phyloP scores from a whole-genome alignment of 1,140 invertebrate genomes.

The Drosophila elegans region DNA sequence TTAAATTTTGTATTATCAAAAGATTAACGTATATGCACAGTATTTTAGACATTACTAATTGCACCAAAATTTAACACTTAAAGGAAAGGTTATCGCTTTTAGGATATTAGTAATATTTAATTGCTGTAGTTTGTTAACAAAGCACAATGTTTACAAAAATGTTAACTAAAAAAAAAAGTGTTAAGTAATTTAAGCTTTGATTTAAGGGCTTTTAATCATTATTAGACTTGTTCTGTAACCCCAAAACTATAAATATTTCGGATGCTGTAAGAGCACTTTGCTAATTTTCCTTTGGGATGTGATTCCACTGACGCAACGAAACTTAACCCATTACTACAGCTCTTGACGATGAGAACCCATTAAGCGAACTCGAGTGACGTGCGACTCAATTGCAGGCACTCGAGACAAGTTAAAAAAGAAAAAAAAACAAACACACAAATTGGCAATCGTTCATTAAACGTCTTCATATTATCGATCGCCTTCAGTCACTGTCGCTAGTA shows the following conservation, averaged over 20 bases:
- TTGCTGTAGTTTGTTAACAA: no score
- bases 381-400: slow-evolving; percentile 32
- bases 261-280: slow-evolving; percentile 7
- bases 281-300: slow-evolving; percentile 1
- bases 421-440: slow-evolving; percentile 35
- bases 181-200: no score
- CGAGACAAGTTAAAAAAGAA: slow-evolving; percentile 9
- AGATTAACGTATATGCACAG: no score
- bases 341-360: slow-evolving; percentile 16
- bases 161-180: no score
- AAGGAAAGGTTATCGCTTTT: no score
- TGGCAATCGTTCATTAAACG: slow-evolving; percentile 65
- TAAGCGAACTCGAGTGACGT: slow-evolving; percentile 41
- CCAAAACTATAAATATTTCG: background rate
- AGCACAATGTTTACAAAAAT: no score
- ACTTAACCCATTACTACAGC: slow-evolving; percentile 27
- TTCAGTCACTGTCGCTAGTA: slow-evolving; percentile 48
- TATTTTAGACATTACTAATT: no score
- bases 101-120: no score
- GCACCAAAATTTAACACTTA: no score
- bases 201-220: background rate
- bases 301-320: slow-evolving; percentile 11
- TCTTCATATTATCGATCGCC: slow-evolving; percentile 52
- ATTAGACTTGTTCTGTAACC: background rate
- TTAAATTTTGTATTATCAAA: no score